These are phyloP conservation scores for Netelia inedita DNA, from an alignment of 2,888 invertebrate genomes.

Conservation along the genomic window DNA sequence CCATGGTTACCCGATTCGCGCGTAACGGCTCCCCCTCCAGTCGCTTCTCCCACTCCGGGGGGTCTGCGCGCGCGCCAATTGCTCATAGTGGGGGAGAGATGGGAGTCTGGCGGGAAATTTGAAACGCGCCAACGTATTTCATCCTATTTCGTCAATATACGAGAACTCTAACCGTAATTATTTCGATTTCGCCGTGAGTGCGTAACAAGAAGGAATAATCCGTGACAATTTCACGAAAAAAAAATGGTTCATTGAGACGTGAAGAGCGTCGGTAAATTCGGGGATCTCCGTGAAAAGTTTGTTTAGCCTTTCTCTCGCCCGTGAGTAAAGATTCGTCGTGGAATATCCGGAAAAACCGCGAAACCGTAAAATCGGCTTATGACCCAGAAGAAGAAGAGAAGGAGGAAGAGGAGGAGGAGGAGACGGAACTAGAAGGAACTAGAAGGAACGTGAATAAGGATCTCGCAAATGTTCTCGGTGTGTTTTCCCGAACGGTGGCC, in stretches of 20 bases:
- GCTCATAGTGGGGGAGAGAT: too few relatives aligned
- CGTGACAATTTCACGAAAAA: not conserved
- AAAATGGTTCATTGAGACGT: slow-evolving; percentile 3
- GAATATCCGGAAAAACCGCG: slow-evolving; percentile 58
- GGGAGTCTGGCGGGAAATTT: too few relatives aligned
- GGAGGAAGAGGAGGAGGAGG: not conserved
- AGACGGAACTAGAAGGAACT: not conserved
- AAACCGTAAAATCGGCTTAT: slow-evolving; percentile 75
- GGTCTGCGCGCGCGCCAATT: too few relatives aligned
- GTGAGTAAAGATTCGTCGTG: slow-evolving; percentile 25
- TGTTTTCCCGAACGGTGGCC: not conserved
- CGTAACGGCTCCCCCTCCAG: too few relatives aligned
- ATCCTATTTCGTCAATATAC: too few relatives aligned
- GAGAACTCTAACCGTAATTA: too few relatives aligned
- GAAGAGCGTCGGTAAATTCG: not conserved
- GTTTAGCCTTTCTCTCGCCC: slow-evolving; percentile 13
- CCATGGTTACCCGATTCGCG: too few relatives aligned
- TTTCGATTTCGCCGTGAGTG: too few relatives aligned
- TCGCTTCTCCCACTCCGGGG: too few relatives aligned
- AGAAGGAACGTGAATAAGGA: not conserved
- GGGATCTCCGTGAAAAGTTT: slow-evolving; percentile 19
- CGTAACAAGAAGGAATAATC: too few relatives aligned
- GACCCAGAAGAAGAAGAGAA: not conserved
- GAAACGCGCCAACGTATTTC: too few relatives aligned
- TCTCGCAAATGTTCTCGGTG: not conserved